A percentile compares a stretch with the other conserved stretches of the same genome.
phyloP scores from a whole-genome alignment of 2,888 invertebrate species.

The Noctua fimbriata region DNA sequence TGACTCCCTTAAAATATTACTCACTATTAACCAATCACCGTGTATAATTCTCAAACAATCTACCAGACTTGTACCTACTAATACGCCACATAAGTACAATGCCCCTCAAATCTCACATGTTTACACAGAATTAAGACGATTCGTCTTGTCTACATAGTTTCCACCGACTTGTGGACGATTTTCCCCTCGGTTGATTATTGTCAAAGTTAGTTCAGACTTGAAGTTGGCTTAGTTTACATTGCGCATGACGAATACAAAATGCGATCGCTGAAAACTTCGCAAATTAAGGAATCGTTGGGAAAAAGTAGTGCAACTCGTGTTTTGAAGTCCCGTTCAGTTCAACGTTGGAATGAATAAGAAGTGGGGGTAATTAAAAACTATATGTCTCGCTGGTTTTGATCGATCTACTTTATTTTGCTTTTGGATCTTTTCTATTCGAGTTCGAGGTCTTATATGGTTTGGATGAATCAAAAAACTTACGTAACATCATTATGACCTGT shows the following conservation, averaged over 20 bases:
- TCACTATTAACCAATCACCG: too few relatives aligned
- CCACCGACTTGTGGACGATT: conserved; percentile 68
- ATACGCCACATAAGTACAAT: conserved; percentile 23
- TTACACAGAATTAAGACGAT: conserved; percentile 58
- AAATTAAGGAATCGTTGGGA: conserved; percentile 69
- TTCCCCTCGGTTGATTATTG: conserved; percentile 79
- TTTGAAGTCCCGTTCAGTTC: conserved; percentile 68
- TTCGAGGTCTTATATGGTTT: background rate
- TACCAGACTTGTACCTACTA: background rate
- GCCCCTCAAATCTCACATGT: conserved; percentile 37
- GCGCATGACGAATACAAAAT: conserved; percentile 79
- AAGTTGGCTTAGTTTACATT: conserved; percentile 78
- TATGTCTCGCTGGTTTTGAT: conserved; percentile 57
- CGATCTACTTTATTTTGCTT: conserved; percentile 35
- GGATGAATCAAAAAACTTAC: background rate
- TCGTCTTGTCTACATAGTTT: conserved; percentile 54
- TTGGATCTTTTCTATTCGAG: background rate
- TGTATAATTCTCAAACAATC: conserved; percentile 1
- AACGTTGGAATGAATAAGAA: conserved; percentile 64
- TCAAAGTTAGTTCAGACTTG: conserved; percentile 76
- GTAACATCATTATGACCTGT: too few relatives aligned
- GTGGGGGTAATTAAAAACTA: conserved; percentile 66
- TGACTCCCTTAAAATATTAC: too few relatives aligned
- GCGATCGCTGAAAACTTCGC: conserved; percentile 71
- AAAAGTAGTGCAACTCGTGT: conserved; percentile 73